Base-by-base conservation (phyloP, 2,888 invertebrate species). In the Polymixis lichenea region DNA sequence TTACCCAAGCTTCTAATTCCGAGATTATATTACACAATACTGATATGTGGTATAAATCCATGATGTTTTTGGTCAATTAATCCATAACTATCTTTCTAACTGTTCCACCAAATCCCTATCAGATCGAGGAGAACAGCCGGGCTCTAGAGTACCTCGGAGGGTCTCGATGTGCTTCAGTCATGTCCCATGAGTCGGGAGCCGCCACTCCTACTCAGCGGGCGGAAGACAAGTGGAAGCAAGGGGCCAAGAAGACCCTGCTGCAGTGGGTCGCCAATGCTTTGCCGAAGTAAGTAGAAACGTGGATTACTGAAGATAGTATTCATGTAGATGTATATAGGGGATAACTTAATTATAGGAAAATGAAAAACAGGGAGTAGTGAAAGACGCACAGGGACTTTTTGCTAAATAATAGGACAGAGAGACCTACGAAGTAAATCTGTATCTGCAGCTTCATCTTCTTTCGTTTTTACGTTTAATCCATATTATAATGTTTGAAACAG, bases 41-140 rank as follows among this genome's bases (percentile, higher is more conserved):
- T 15, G 19, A 22, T 13, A 51, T 19, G 13, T 25, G 5, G 8
- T 17, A 28, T 11, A 25, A 25, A 53, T 17, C 11, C n/a, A 43
- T 9, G 11, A 55, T 8, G n/a, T 25, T 69, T 72, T 28, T 32
- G 22, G 38, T 49, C 8, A 49, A 17, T 38, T 32, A n/a, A 66
- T 49, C 51, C 1, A 77, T 11, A 58, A 6, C 8, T 1, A 51
- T 19, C 13, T 58, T 46, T 60, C 15, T 77, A 55, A 60, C 22
- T 32, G 32, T 32, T 32, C 13, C 9, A 64, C 51, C 13, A 62
- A 7, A 55, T 67, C 15, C 19, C 56, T 22, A 49, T 74, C 96
- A 99, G 99, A 99, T 99, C 94, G 99, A 99, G 97, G 99, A 99
- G 96, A 99, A 99, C 95, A 98, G 98, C 91, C 97, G 98, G 90